These are phyloP conservation scores for Pristionchus japonicus DNA, from an alignment of 2,888 invertebrate genomes.

Conservation along the genomic window DNA sequence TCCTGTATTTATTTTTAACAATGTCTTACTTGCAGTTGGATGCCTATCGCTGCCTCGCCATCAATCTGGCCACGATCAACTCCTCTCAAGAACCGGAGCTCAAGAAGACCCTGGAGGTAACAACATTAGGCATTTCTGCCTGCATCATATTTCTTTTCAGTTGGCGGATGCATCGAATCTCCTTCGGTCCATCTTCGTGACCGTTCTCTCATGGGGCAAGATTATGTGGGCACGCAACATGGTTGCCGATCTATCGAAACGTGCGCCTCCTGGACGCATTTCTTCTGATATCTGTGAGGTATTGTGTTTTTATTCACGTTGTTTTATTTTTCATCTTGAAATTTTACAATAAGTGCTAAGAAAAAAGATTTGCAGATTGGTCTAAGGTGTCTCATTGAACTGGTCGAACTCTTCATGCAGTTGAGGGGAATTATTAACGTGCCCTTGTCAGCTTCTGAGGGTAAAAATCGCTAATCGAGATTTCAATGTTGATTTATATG, in stretches of 20 bases:
- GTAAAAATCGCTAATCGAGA: background rate
- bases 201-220: background rate
- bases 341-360: background rate
- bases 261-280: background rate
- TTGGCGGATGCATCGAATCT: background rate
- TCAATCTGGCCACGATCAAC: background rate
- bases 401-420: background rate
- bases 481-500: background rate
- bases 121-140: background rate
- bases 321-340: background rate
- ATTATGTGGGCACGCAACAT: background rate
- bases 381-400: background rate
- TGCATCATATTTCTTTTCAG: background rate
- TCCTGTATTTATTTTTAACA: too few relatives aligned
- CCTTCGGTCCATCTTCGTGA: conserved; percentile 12
- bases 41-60: conserved; percentile 21
- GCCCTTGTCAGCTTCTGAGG: background rate
- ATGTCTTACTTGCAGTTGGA: background rate
- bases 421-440: background rate
- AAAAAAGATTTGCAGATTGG: background rate
- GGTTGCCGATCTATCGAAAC: background rate
- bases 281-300: background rate
- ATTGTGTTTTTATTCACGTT: background rate
- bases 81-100: background rate
- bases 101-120: background rate